phyloP scores from a whole-genome alignment of 2,888 invertebrate genomes.

The Spilosoma lubricipeda region DNA sequence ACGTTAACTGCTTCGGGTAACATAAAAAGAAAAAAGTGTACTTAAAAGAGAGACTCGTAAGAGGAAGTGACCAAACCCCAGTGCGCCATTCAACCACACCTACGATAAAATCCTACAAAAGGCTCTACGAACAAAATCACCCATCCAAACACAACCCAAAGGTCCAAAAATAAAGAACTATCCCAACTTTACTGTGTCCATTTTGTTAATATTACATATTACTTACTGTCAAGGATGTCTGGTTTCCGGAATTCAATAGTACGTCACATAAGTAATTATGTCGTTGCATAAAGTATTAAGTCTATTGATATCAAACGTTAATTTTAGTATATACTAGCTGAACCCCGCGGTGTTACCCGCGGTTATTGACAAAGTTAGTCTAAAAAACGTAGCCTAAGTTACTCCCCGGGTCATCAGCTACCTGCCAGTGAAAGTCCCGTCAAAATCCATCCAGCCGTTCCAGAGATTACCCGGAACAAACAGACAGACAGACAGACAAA shows the following conservation, averaged over 20 bases:
- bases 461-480: no score
- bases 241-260: background rate
- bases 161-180: slow-evolving; percentile 26
- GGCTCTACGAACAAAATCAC: slow-evolving; percentile 27
- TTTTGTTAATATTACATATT: slow-evolving; percentile 22
- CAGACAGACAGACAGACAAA: no score
- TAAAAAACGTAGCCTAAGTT: no score
- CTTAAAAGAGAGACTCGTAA: slow-evolving; percentile 24
- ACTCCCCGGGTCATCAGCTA: no score
- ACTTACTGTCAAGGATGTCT: slow-evolving; percentile 10
- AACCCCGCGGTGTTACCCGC: no score
- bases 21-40: slow-evolving; percentile 23
- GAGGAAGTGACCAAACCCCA: slow-evolving; percentile 37
- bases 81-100: slow-evolving; percentile 36
- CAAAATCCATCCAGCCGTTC: no score
- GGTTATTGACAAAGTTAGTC: no score
- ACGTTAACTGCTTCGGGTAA: slow-evolving; percentile 21
- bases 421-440: no score
- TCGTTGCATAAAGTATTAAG: background rate
- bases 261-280: background rate
- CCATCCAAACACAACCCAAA: slow-evolving; percentile 28
- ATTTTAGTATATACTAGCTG: background rate
- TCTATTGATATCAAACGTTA: background rate
- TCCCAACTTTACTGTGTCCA: slow-evolving; percentile 20
- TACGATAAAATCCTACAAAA: slow-evolving; percentile 33